These are phyloP conservation scores for Menidia menidia DNA, from an alignment of 2,797 vertebrate genomes.

Conservation along the genomic window DNA sequence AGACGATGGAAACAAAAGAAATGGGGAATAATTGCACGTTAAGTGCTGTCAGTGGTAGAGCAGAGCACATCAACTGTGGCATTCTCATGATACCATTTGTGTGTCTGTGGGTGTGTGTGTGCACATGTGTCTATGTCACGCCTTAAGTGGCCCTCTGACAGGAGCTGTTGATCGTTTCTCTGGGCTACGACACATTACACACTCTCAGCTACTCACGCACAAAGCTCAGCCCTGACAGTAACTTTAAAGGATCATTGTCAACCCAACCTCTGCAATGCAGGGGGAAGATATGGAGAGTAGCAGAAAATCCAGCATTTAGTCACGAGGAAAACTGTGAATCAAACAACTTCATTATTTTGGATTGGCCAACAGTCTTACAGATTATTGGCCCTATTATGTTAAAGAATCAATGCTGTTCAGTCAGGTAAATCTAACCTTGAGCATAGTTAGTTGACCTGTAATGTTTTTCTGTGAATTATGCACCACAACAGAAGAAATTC, in stretches of 20 bases:
- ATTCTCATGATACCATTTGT: constrained; percentile 52
- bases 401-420: not conserved
- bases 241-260: constrained; percentile 69
- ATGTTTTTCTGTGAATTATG: too few relatives aligned
- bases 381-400: not conserved
- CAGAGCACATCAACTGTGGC: constrained; percentile 49
- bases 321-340: constrained; percentile 9
- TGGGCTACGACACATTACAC: constrained; percentile 62
- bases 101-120: constrained; percentile 18
- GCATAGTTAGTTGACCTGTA: not conserved
- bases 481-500: not conserved
- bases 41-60: constrained; percentile 63
- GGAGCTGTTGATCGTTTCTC: constrained; percentile 67
- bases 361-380: constrained; percentile 1
- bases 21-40: constrained; percentile 72
- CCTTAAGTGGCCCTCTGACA: constrained; percentile 76
- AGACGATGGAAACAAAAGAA: constrained; percentile 67
- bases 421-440: not conserved
- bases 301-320: constrained; percentile 21
- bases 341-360: constrained; percentile 8
- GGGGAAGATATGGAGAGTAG: constrained; percentile 24
- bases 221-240: constrained; percentile 51
- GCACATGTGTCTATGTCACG: constrained; percentile 44
- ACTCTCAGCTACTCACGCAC: constrained; percentile 44
- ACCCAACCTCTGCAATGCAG: constrained; percentile 63